Percentiles rank a stretch among this genome's conserved stretches.
phyloP scores from a whole-genome alignment of 2,113 vertebrate species.

The Martes martes region DNA sequence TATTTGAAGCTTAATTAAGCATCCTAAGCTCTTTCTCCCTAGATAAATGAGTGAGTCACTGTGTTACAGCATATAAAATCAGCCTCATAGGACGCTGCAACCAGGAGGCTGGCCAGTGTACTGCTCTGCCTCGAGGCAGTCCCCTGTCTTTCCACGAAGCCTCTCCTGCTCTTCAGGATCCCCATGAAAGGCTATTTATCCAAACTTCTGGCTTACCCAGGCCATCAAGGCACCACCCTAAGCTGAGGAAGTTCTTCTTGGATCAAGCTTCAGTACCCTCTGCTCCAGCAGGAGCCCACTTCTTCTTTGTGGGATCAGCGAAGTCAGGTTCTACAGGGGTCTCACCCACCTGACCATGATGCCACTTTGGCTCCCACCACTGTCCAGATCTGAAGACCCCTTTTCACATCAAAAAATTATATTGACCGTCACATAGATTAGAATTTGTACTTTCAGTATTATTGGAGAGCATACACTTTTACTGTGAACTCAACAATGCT shows the following conservation, averaged over 20 bases:
- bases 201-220: background rate
- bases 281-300: background rate
- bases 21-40: background rate
- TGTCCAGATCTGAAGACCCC: background rate
- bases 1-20: background rate
- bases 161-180: background rate
- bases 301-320: background rate
- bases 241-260: background rate
- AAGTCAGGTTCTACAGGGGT: background rate
- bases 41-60: conserved; percentile 35
- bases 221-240: background rate
- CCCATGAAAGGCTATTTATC: background rate
- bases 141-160: background rate
- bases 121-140: background rate
- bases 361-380: background rate
- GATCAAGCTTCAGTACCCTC: background rate
- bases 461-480: background rate
- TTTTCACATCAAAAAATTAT: background rate
- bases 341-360: background rate
- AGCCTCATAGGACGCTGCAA: background rate
- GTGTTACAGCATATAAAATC: background rate
- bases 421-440: background rate
- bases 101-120: background rate
- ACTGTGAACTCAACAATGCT: background rate
- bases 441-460: background rate